These are phyloP conservation scores for Kryptolebias ocellatus DNA, from an alignment of 2,797 vertebrate genomes.

Conservation along the genomic window DNA sequence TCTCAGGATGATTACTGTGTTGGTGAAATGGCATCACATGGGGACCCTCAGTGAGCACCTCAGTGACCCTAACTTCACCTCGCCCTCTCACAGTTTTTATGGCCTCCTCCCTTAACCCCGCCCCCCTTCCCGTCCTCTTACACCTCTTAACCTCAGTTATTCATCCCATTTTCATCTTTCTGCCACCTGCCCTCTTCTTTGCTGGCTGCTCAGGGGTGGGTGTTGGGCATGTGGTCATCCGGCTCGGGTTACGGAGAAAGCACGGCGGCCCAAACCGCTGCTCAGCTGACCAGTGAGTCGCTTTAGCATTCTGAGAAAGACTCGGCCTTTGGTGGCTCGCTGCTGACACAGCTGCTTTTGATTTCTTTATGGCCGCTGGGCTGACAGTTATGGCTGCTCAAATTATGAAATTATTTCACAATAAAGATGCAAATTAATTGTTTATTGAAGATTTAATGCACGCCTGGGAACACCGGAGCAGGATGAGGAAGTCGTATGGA, in stretches of 20 bases:
- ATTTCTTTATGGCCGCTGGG: constrained; percentile 33
- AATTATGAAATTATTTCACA: constrained; percentile 23
- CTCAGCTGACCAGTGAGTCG: constrained; percentile 51
- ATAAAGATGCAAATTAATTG: neutral
- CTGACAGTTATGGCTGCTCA: constrained; percentile 16
- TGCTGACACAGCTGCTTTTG: constrained; percentile 12
- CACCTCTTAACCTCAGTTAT: constrained; percentile 82
- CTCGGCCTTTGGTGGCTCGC: constrained; percentile 1
- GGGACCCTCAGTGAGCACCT: constrained; percentile 73
- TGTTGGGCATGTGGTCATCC: constrained; percentile 41
- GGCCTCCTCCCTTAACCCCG: constrained; percentile 48
- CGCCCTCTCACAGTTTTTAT: constrained; percentile 77
- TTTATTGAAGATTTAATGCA: constrained; percentile 1
- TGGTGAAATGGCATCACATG: constrained; percentile 75
- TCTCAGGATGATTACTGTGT: constrained; percentile 68
- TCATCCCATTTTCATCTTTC: constrained; percentile 81
- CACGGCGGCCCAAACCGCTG: constrained; percentile 24
- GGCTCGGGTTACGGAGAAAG: constrained; percentile 54
- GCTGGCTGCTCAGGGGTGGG: constrained; percentile 11
- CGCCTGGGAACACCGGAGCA: neutral
- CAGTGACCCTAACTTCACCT: constrained; percentile 83
- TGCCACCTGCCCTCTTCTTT: constrained; percentile 71
- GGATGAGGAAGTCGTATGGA: neutral
- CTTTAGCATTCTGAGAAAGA: constrained; percentile 22
- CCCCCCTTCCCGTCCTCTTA: constrained; percentile 43